Conservation (phyloP, 2,797 vertebrate species). For the Oreortyx pictus region DNA sequence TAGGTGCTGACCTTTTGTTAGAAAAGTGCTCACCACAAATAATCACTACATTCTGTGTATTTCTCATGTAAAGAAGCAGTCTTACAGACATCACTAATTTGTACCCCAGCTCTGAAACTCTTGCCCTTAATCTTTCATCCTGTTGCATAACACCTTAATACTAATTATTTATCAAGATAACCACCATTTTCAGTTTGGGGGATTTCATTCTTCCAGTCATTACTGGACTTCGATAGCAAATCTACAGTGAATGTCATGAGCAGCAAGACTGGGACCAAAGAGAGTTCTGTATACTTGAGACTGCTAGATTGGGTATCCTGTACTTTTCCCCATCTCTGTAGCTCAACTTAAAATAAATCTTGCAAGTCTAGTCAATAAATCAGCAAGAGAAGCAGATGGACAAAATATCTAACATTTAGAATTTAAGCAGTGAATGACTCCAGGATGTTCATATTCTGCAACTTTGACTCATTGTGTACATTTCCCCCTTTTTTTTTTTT, state of each 20-base stretch:
- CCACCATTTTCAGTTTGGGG: neutral
- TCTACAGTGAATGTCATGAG: neutral
- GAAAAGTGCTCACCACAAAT: neutral
- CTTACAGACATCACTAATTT: neutral
- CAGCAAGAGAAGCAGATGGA: neutral
- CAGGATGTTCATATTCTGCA: neutral
- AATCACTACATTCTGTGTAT: neutral
- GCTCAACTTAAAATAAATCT: neutral
- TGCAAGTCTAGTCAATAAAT: neutral
- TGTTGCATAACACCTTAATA: neutral
- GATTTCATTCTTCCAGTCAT: neutral
- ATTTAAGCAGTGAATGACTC: neutral
- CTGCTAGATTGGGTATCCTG: neutral
- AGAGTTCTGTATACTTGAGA: neutral
- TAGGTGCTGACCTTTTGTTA: neutral
- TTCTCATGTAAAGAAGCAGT: neutral
- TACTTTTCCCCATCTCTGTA: neutral
- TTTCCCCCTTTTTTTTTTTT: neutral
- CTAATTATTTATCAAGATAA: neutral
- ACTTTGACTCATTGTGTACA: neutral
- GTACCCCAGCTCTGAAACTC: neutral
- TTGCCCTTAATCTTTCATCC: neutral
- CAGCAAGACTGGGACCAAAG: neutral
- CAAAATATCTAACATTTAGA: neutral
- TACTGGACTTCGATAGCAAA: neutral